phyloP scores from a whole-genome alignment of 2,888 invertebrate species.

The Limenitis camilla region DNA sequence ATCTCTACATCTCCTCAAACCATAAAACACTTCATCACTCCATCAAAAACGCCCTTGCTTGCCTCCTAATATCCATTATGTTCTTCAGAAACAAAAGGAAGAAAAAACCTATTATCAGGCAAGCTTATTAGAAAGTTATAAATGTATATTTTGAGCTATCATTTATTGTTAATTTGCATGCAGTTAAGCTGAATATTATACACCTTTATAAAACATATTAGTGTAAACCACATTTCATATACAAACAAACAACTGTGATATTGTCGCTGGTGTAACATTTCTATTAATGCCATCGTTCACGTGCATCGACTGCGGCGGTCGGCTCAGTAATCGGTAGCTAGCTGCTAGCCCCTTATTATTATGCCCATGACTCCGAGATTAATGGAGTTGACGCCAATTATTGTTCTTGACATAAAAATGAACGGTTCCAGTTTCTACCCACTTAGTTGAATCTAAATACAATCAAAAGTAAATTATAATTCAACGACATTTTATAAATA shows the following conservation, averaged over 20 bases:
- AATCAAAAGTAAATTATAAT: neutral
- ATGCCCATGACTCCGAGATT: conserved; percentile 31
- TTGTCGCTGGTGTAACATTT: neutral
- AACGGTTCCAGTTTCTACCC: neutral
- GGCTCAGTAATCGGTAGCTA: conserved; percentile 25
- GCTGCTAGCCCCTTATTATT: conserved; percentile 31
- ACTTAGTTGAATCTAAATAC: neutral
- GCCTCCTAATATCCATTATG: no score
- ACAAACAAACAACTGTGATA: neutral
- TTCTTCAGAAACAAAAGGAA: no score
- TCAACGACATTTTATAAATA: neutral
- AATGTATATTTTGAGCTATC: no score
- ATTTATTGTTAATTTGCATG: no score
- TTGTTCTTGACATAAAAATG: conserved; percentile 24
- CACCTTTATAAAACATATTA: no score
- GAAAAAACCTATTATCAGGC: no score
- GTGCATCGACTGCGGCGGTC: conserved; percentile 35
- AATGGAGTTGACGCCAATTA: conserved; percentile 31
- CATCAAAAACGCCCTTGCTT: no score
- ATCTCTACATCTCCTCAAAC: no score
- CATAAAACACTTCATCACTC: no score
- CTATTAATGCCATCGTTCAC: neutral
- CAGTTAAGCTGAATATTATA: no score
- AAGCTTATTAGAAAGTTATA: no score
- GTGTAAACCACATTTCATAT: no score